Conservation (phyloP, 2,113 vertebrate species). For the Mesoclemmys tuberculata region DNA sequence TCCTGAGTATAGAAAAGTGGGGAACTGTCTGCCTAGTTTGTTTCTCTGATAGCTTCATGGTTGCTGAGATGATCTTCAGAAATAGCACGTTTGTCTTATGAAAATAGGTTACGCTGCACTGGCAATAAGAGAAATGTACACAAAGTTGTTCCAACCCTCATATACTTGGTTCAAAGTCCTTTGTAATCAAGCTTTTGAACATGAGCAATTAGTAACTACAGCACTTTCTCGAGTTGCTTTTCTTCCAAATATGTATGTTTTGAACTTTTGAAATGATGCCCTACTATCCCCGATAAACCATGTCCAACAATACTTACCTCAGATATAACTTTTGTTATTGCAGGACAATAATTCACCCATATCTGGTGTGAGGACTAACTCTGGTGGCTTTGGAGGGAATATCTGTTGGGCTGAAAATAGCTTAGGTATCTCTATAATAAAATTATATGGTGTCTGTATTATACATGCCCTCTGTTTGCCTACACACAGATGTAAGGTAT, state of each 20-base stretch:
- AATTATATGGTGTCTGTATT: neutral
- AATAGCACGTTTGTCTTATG: neutral
- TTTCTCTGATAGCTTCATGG: neutral
- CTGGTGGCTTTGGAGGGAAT: neutral
- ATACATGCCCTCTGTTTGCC: neutral
- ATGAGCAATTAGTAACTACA: constrained; percentile 10
- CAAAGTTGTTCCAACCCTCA: neutral
- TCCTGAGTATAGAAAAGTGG: neutral
- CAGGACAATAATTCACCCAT: neutral
- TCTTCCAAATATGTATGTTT: neutral
- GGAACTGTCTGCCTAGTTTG: neutral
- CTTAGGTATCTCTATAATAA: neutral
- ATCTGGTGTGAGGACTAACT: neutral
- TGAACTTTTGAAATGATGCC: neutral
- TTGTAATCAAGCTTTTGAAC: neutral
- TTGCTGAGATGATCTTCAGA: neutral
- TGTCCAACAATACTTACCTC: neutral
- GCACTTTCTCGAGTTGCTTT: neutral
- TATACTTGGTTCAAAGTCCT: neutral
- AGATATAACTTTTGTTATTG: rapidly evolving
- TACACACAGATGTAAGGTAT: neutral
- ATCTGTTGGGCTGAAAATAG: neutral
- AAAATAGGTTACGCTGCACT: neutral
- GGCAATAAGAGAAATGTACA: neutral
- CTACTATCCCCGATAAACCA: neutral